phyloP scores from a whole-genome alignment of 2,797 vertebrate genomes.

The Vespertilio murinus region DNA sequence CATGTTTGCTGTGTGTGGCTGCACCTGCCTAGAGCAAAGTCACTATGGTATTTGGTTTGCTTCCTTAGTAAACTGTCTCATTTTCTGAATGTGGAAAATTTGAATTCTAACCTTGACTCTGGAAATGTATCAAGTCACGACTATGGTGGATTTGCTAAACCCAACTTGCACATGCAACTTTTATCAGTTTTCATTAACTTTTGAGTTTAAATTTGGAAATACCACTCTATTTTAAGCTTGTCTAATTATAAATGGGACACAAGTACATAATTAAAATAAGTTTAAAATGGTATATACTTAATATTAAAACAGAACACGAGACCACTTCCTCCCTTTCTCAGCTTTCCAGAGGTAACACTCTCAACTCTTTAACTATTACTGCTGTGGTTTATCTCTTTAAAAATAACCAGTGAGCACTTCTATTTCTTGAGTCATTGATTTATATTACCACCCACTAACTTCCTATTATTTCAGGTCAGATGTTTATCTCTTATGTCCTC shows the following conservation, averaged over 20 bases:
- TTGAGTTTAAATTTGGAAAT: slow-evolving; percentile 3
- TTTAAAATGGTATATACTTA: not conserved
- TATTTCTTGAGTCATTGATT: not conserved
- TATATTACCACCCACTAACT: not conserved
- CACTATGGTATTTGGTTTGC: slow-evolving; percentile 2
- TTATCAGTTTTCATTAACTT: slow-evolving; percentile 19
- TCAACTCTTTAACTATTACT: not conserved
- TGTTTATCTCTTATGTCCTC: not conserved
- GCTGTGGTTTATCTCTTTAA: not conserved
- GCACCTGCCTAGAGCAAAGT: slow-evolving; percentile 46
- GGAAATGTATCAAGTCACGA: too few species aligned
- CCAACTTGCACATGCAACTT: not conserved
- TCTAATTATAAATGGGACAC: not conserved
- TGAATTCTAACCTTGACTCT: not conserved
- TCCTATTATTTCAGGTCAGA: not conserved
- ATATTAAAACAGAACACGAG: not conserved
- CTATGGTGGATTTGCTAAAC: not conserved
- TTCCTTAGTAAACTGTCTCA: slow-evolving; percentile 42
- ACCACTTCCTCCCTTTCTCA: not conserved
- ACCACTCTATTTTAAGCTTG: not conserved
- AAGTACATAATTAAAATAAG: not conserved
- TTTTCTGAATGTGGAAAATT: slow-evolving; percentile 11
- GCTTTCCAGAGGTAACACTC: not conserved
- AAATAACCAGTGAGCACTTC: not conserved
- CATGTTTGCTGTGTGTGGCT: slow-evolving; percentile 38